Base-by-base conservation (phyloP, 2,888 invertebrate genomes). In the Antheraea assamensis region DNA sequence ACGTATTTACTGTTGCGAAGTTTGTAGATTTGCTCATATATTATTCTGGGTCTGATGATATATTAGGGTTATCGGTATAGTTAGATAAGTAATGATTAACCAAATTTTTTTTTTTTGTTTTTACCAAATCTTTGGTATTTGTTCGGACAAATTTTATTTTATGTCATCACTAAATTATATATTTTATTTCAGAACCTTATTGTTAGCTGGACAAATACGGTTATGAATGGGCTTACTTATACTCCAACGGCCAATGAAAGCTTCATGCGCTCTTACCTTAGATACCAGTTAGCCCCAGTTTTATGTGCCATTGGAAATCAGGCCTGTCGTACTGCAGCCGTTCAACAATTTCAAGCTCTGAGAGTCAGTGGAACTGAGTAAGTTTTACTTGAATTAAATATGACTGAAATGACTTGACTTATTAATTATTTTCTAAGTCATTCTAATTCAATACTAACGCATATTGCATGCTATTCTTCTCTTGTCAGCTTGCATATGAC, bases 261-360 rank as follows among this genome's bases (percentile, higher is more conserved):
- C 2, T 94, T 92, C 82, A 93, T 94, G 91, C 79, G 79, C 3
- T 87, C 91, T 0, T 93, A 92, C 79, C 81, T 93, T 58, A 88
- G 94, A 15, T 90, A 83, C 75, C 90, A 92, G 76, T 72, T 94
- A 24, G 92, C 91, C 0, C 91, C 93, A 0, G 70, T 89, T 0
- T 80, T 92, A 79, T 94, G 94, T 72, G 76, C 78, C 21, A 78
- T 92, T 15, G 81, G 84, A 0, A 87, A 85, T 0, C 24, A 58
- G 0, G 83, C 58, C 0, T 94, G 94, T 75, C 82, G 81, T 0
- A 35, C 71, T 0, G 82, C 87, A 19, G 94, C 94, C 0, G 35
- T 7, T 0, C 2, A 55, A 0, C 90, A 92, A 74, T 91, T 90
- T 78, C 76, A 76, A 1, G 74, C 68, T 2, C 78, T 93, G 1